Evolutionary conservation across 2,888 invertebrate species (phyloP), one percentile per base, ranked within the genome.

Genomic region (Caenorhabditis auriculariae): DNA sequence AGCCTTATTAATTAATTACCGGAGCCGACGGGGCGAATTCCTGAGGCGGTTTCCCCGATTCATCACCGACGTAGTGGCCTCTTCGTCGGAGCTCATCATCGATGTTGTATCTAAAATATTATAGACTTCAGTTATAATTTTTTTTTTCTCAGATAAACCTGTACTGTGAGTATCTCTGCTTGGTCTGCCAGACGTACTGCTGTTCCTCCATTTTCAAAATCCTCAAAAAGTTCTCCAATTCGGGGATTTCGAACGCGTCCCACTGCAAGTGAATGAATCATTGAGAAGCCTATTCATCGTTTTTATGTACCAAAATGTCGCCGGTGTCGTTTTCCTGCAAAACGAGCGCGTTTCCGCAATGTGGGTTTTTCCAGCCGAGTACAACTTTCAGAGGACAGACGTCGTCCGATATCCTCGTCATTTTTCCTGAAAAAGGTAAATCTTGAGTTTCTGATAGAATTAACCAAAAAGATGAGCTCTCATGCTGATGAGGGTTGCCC

Each of bases 261-360:
- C 86, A 87, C 85, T 86, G 81, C 42, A 76, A 73, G 43, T 76
- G 69, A 27, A 19, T 47, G 6, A 7, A 5, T 47, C 17, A n/a
- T 35, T 6, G 24, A 50, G 3, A 28, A 29, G 24, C 26, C 21
- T 4, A 39, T 37, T 48, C 17, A 23, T 23, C 47, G 47, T 52
- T 26, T 47, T 38, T 27, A 12, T 27, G 9, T 76, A 86, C 86
- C 81, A 84, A 76, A 62, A 86, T 85, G 71, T 86, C 86, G 46
- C 85, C 86, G 1, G 85, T 83, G 72, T 86, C 86, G 76, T 86
- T 86, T 77, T 87, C 86, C 75, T 86, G 86, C 32, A 87, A 81
- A 6, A 86, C 85, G 61, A 86, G 83, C 79, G 79, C 60, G 77
- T 75, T 69, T 47, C 71, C 72, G 51, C 80, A 72, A 28, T 82